Evolutionary conservation across 2,797 vertebrate species (phyloP), one percentile per base, ranked within the genome.

Genomic region (Pygocentrus nattereri): DNA sequence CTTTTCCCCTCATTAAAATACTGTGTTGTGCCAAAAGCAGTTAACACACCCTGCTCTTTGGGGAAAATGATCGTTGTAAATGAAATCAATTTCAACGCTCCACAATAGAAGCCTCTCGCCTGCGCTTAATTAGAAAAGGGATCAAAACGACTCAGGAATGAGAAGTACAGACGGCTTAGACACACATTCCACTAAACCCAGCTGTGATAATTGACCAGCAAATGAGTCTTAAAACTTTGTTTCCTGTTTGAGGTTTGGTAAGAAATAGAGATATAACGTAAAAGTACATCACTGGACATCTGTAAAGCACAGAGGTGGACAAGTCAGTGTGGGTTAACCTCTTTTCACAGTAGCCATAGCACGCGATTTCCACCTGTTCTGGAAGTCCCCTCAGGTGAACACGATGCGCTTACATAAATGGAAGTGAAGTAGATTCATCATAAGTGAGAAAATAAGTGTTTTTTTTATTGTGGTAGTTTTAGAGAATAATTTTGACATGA

Each of bases 121-220:
- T 79, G 54, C 75, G 71, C 54, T 68, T 74, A 74, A 78, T 73
- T 78, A 61, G 56, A 67, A 41, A 41, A 61, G 27, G 75, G 61
- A 79, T 67, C 61, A 69, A 74, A 73, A 64, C 34, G 69, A n/a
- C 50, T 59, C 4, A 10, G 18, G 52, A 56, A 59, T n/a, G 41
- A 21, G 76, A 56, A 27, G 76, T n/a, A 16, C 21, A 21, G 8
- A 74, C 31, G 67, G 50, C 34, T 56, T 44, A 65, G 59, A 38
- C 16, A 27, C 23, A 67, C 34, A 30, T 65, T 21, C 61, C 3
- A 18, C 27, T 68, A 41, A 76, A 61, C 58, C 21, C 44, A 61
- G 49, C 49, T 21, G 27, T 72, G 70, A 71, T 50, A 30, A 52
- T 30, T 49, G 44, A 47, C 41, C 23, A 7, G 12, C 25, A 71